phyloP scores from a whole-genome alignment of 2,888 invertebrate species.

The Caenorhabditis plicata region DNA sequence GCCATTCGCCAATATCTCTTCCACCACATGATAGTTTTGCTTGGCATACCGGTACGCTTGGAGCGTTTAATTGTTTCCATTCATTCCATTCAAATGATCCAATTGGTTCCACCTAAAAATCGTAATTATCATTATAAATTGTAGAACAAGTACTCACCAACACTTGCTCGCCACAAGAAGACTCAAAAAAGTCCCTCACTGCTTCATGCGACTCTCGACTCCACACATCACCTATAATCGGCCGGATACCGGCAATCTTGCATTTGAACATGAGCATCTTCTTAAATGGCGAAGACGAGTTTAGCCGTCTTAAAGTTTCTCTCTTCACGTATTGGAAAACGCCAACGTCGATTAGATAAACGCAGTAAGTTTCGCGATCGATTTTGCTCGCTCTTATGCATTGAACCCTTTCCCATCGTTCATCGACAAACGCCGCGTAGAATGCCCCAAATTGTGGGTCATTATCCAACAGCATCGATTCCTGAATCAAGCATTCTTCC shows the following conservation, averaged over 20 bases:
- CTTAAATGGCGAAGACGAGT: constrained; percentile 49
- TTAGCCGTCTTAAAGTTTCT: constrained; percentile 41
- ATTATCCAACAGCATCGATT: constrained; percentile 20
- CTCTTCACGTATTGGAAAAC: constrained; percentile 48
- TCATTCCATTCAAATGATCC: constrained; percentile 31
- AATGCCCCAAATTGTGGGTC: constrained; percentile 29
- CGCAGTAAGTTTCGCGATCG: constrained; percentile 40
- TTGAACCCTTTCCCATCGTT: constrained; percentile 45
- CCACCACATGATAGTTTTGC: constrained; percentile 46
- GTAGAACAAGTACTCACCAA: constrained; percentile 20
- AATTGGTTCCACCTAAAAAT: constrained; percentile 36
- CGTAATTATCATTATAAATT: constrained; percentile 1
- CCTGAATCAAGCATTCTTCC: constrained; percentile 41
- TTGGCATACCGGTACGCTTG: constrained; percentile 43
- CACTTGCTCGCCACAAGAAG: constrained; percentile 39
- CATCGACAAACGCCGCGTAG: constrained; percentile 44
- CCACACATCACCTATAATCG: constrained; percentile 49
- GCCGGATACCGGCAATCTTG: constrained; percentile 48
- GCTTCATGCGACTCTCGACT: constrained; percentile 48
- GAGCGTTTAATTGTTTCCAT: constrained; percentile 52
- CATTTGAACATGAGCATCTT: constrained; percentile 57
- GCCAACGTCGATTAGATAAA: constrained; percentile 48
- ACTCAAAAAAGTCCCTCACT: constrained; percentile 46
- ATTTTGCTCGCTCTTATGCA: constrained; percentile 45
- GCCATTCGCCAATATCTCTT: constrained; percentile 50